Conservation (phyloP, 2,888 invertebrate species). For the Aethes cnicana region DNA sequence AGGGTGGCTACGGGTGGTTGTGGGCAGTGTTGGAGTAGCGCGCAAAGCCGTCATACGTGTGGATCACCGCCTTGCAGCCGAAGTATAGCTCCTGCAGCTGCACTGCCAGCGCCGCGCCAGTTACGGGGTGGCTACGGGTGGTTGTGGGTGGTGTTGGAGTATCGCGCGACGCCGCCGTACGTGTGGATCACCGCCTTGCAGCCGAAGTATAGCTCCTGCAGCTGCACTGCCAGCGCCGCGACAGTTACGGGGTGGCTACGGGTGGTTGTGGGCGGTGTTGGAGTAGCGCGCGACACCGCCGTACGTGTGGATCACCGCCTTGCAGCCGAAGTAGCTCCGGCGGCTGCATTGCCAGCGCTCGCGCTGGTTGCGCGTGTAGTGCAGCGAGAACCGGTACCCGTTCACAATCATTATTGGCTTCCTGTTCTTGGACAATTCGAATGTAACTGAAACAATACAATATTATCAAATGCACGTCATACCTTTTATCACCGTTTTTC, state of each 20-base stretch:
- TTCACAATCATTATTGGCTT: constrained; percentile 52
- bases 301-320: constrained; percentile 53
- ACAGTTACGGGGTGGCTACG: constrained; percentile 37
- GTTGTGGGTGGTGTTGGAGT: no score
- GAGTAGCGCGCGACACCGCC: constrained; percentile 43
- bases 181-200: no score
- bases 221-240: no score
- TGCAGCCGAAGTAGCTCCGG: constrained; percentile 60
- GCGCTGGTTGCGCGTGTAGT: constrained; percentile 53
- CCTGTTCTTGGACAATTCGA: constrained; percentile 49
- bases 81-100: background rate
- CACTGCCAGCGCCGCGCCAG: no score
- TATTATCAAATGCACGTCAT: constrained; percentile 3
- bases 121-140: no score
- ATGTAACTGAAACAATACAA: constrained; percentile 43
- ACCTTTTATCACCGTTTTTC: no score
- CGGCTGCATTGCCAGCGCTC: constrained; percentile 63
- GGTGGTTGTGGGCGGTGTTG: constrained; percentile 54
- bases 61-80: no score
- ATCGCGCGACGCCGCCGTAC: no score
- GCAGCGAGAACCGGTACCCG: constrained; percentile 58
- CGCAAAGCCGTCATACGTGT: no score
- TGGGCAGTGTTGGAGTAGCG: no score
- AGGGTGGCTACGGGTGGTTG: no score
- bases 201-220: background rate